These are phyloP conservation scores for Globia sparganii DNA, from an alignment of 2,888 invertebrate genomes.

Conservation along the genomic window DNA sequence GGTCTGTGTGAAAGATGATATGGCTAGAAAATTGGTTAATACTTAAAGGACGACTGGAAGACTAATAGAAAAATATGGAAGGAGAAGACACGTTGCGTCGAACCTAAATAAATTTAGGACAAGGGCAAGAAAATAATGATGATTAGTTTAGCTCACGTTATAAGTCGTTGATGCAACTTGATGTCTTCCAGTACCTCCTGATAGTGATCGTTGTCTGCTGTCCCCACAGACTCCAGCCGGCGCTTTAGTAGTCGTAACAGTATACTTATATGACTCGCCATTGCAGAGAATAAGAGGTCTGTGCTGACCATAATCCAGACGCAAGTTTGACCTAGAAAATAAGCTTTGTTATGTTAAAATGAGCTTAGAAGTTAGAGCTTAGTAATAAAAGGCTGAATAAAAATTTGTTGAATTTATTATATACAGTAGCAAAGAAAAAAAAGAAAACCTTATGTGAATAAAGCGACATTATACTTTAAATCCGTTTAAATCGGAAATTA, in stretches of 20 bases:
- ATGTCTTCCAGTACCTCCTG: conserved; percentile 80
- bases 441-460: background rate
- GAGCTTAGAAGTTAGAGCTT: background rate
- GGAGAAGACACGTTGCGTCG: no score
- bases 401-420: background rate
- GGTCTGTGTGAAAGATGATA: background rate
- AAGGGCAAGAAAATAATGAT: background rate
- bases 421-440: background rate
- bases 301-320: conserved; percentile 86
- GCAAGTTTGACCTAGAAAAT: conserved; percentile 80
- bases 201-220: conserved; percentile 77
- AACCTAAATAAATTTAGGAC: no score
- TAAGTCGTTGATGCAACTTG: conserved; percentile 85
- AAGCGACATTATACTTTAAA: background rate
- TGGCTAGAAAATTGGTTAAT: background rate
- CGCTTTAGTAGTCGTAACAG: conserved; percentile 80
- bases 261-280: conserved; percentile 86
- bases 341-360: conserved; percentile 10
- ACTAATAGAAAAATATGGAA: background rate
- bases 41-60: background rate
- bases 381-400: background rate
- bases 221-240: conserved; percentile 77
- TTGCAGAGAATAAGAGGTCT: conserved; percentile 84
- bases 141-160: conserved; percentile 72
- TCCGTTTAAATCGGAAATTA: background rate